phyloP scores from a whole-genome alignment of 1,140 invertebrate genomes.

The Orius laevigatus region DNA sequence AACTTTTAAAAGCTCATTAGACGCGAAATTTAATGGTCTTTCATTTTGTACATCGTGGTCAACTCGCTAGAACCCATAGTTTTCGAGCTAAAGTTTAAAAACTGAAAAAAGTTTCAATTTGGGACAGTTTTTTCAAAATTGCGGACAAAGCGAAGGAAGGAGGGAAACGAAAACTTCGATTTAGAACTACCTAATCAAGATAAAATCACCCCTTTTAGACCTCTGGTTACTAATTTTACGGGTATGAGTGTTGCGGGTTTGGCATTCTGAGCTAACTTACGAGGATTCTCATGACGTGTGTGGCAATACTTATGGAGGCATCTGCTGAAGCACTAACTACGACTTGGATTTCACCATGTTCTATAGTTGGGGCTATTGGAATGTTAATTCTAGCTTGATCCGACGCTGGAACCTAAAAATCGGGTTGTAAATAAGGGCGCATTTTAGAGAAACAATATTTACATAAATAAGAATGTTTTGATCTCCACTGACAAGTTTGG shows the following conservation, averaged over 20 bases:
- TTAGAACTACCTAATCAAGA: no score
- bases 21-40: no score
- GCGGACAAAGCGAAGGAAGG: no score
- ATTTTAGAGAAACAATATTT: conserved; percentile 17
- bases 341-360: conserved; percentile 33
- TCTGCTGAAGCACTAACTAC: conserved; percentile 34
- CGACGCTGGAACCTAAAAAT: conserved; percentile 18
- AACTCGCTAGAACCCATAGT: no score
- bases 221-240: background rate
- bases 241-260: background rate
- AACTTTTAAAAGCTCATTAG: no score
- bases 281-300: conserved; percentile 29
- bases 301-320: conserved; percentile 30
- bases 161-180: no score
- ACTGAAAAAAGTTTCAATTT: no score
- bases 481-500: conserved; percentile 26
- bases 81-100: no score
- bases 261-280: conserved; percentile 22
- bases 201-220: no score
- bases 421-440: no score
- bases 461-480: conserved; percentile 35
- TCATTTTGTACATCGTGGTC: no score
- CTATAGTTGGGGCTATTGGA: conserved; percentile 27
- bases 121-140: no score
- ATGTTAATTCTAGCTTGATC: conserved; percentile 23